Evolutionary conservation across 2,888 invertebrate species (phyloP).

Genomic region (Lacanobia oleracea): DNA sequence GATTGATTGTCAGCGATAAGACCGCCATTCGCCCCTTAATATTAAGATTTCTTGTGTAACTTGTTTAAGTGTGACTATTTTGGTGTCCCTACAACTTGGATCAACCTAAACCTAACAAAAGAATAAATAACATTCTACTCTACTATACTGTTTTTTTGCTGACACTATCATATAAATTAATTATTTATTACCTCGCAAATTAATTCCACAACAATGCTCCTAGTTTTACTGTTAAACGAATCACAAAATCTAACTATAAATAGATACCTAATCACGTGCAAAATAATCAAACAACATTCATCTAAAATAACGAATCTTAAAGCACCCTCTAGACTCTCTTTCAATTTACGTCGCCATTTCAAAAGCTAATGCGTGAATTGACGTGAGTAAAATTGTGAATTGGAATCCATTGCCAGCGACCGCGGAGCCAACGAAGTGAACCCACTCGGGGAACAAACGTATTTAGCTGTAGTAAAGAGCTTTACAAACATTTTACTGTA

Average conservation of each 20-base stretch:
- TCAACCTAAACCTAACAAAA: too few relatives aligned
- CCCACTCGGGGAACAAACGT: slow-evolving; percentile 42
- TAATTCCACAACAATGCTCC: not conserved
- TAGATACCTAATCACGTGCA: not conserved
- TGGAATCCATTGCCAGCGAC: slow-evolving; percentile 29
- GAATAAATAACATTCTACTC: too few relatives aligned
- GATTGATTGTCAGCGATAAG: too few relatives aligned
- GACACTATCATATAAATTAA: not conserved
- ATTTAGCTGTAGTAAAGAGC: slow-evolving; percentile 35
- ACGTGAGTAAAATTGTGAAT: slow-evolving; percentile 46
- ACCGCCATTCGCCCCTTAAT: too few relatives aligned
- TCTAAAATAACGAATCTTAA: not conserved
- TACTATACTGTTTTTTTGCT: too few relatives aligned
- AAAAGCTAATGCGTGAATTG: slow-evolving; percentile 31
- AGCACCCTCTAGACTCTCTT: not conserved
- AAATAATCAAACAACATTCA: slow-evolving; percentile 1
- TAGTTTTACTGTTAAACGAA: not conserved
- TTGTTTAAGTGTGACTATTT: too few relatives aligned
- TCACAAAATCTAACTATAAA: not conserved
- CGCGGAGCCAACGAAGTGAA: slow-evolving; percentile 37
- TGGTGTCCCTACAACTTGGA: too few relatives aligned
- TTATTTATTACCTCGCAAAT: too few relatives aligned
- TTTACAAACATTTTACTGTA: slow-evolving; percentile 31
- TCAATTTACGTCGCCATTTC: slow-evolving; percentile 10
- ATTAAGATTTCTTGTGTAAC: too few relatives aligned